These are phyloP conservation scores for Entelurus aequoreus DNA, from an alignment of 2,113 vertebrate species.

Conservation along the genomic window DNA sequence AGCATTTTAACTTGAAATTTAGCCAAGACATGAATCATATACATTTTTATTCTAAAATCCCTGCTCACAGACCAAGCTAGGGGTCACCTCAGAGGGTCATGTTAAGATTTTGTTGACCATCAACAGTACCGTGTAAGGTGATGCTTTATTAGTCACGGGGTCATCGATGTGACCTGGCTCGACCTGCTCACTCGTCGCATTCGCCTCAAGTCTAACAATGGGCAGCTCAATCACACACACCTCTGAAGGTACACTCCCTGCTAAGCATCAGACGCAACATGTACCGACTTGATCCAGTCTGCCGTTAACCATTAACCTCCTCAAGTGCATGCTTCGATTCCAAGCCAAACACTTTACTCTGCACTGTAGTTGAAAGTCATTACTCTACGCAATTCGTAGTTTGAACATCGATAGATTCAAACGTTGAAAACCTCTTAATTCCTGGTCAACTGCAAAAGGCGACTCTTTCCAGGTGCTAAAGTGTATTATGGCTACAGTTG, in stretches of 20 bases:
- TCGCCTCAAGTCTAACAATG: constrained; percentile 38
- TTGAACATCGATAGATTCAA: constrained; percentile 29
- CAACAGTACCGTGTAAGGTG: constrained; percentile 40
- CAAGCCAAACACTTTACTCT: constrained; percentile 24
- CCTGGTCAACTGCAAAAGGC: constrained; percentile 19
- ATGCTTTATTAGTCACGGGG: constrained; percentile 58
- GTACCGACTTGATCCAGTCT: constrained; percentile 45
- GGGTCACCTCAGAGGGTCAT: constrained; percentile 37
- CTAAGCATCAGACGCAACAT: constrained; percentile 36
- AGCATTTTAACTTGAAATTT: no score
- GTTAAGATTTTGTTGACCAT: constrained; percentile 36
- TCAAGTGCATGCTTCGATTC: constrained; percentile 25
- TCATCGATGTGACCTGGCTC: constrained; percentile 47
- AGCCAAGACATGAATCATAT: no score
- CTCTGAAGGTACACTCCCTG: constrained; percentile 28
- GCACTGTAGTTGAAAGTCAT: constrained; percentile 26
- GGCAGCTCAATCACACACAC: constrained; percentile 14
- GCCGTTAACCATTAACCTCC: constrained; percentile 57
- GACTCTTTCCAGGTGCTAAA: neutral
- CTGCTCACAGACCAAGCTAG: no score
- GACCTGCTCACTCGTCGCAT: constrained; percentile 49
- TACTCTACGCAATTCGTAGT: constrained; percentile 22
- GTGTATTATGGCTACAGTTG: constrained; percentile 14
- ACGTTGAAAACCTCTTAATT: constrained; percentile 18
- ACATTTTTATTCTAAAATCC: no score